A percentile compares a stretch with the other conserved stretches of the same genome.
phyloP scores from a whole-genome alignment of 2,888 invertebrate species.

The Gymnoscelis rufifasciata region DNA sequence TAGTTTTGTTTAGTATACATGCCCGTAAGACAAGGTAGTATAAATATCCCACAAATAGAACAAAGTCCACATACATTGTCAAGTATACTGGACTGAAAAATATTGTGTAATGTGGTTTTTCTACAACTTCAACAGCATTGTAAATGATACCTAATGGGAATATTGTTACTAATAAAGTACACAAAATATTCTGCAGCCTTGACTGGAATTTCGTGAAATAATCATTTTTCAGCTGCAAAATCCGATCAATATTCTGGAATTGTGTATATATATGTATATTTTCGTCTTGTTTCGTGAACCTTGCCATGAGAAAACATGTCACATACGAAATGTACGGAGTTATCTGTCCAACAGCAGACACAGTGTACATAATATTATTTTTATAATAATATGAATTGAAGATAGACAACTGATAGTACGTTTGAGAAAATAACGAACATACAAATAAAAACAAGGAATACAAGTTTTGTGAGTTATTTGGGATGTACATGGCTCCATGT shows the following conservation, averaged over 20 bases:
- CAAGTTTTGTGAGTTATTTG: constrained; percentile 28
- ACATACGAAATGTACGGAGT: constrained; percentile 30
- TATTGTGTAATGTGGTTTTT: constrained; percentile 24
- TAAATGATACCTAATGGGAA: constrained; percentile 28
- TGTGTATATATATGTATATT: constrained; percentile 29
- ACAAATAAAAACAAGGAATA: constrained; percentile 34
- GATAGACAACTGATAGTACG: constrained; percentile 24
- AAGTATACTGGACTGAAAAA: constrained; percentile 19
- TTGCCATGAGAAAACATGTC: constrained; percentile 26
- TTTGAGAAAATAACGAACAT: constrained; percentile 25
- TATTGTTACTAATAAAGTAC: background rate
- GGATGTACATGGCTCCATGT: constrained; percentile 24
- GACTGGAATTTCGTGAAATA: constrained; percentile 27
- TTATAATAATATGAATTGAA: constrained; percentile 22
- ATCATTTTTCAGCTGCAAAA: constrained; percentile 25
- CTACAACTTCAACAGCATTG: constrained; percentile 21
- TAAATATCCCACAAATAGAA: constrained; percentile 30
- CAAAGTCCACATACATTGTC: constrained; percentile 31
- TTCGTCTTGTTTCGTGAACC: constrained; percentile 26
- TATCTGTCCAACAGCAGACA: background rate
- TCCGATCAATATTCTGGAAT: constrained; percentile 36
- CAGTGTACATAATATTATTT: constrained; percentile 19
- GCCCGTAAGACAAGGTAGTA: constrained; percentile 33
- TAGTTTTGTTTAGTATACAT: constrained; percentile 31
- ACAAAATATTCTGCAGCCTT: constrained; percentile 11